A percentile compares a stretch with the other conserved stretches of the same genome.
phyloP scores from a whole-genome alignment of 2,888 invertebrate genomes.

The Griposia aprilina region DNA sequence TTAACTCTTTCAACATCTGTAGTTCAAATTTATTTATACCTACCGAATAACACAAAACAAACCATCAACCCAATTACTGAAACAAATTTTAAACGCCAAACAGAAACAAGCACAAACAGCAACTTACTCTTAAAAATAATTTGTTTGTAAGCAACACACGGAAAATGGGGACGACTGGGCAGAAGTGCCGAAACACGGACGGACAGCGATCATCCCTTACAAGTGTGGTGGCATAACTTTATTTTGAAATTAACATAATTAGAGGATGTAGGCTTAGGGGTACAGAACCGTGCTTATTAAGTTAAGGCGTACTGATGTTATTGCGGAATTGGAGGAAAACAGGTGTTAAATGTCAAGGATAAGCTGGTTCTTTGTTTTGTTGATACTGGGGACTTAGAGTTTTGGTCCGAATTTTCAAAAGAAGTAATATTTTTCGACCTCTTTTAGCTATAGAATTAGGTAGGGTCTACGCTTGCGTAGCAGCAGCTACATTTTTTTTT shows the following conservation, averaged over 20 bases:
- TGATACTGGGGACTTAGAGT: neutral
- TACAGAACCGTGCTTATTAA: conserved; percentile 75
- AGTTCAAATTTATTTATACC: conserved; percentile 20
- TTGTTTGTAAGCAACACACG: conserved; percentile 74
- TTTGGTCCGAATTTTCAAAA: neutral
- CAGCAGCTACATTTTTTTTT: neutral
- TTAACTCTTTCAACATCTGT: neutral
- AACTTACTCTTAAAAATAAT: conserved; percentile 63
- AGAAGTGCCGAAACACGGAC: conserved; percentile 75
- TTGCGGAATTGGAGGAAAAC: conserved; percentile 75
- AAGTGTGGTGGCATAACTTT: conserved; percentile 87
- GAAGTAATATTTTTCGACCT: neutral
- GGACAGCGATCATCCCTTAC: conserved; percentile 79
- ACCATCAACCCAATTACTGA: conserved; percentile 33
- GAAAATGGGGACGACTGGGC: conserved; percentile 76
- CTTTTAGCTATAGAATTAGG: neutral
- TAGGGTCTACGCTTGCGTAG: conserved; percentile 13
- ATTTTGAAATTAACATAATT: conserved; percentile 89
- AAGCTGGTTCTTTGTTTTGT: conserved; percentile 27
- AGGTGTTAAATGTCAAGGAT: conserved; percentile 76
- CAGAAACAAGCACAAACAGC: conserved; percentile 50
- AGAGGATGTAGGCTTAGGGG: conserved; percentile 78
- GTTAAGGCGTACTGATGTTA: conserved; percentile 72
- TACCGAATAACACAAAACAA: conserved; percentile 15
- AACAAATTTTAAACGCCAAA: conserved; percentile 46